Base-by-base conservation (phyloP, 1,140 invertebrate genomes). In the Batillaria attramentaria region DNA sequence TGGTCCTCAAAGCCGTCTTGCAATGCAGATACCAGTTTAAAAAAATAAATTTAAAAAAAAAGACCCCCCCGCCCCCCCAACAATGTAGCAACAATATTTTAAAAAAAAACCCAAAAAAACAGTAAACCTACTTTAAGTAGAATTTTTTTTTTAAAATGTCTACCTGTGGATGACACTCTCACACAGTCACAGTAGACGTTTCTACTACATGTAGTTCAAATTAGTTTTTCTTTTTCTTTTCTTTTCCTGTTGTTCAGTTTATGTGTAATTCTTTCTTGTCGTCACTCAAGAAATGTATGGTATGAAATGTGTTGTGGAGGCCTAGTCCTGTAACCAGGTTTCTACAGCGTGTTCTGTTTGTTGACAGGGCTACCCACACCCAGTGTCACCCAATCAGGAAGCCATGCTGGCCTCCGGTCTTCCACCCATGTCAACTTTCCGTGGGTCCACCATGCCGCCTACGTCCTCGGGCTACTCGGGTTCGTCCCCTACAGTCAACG, bases 361-460 rank as follows among this genome's bases (percentile, higher is more conserved):
- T 79, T 81, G 82, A 33, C 81, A 86, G 85, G 82, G 83, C 68
- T 86, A 86, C 76, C 93, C 87, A 90, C 73, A 93, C 78, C 91
- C 92, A 65, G 92, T 93, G 88, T 93, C 93, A 78, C 93, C 93
- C 72, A 92, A 92, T 83, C 94, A 93, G 86, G 94, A 93, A 77
- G 92, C 93, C 81, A 92, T 92, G 87, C 92, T 94, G 87, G 93
- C 94, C 86, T 95, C 95, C 39, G 93, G 93, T 74, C 93, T 98
- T 91, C 97, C 97, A 78, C 97, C 97, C 50, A 98, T 98, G 96
- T 97, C 96, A 75, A 96, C 95, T 81, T 96, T 98, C 93, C 93
- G 96, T 46, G 79, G 79, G 39, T 94, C 94, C 54, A 92, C 80
- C 70, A 83, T 79, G 81, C 83, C 84, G 68, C 85, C 82, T n/a